phyloP scores from a whole-genome alignment of 2,113 vertebrate species.

The Marmota flaviventris region DNA sequence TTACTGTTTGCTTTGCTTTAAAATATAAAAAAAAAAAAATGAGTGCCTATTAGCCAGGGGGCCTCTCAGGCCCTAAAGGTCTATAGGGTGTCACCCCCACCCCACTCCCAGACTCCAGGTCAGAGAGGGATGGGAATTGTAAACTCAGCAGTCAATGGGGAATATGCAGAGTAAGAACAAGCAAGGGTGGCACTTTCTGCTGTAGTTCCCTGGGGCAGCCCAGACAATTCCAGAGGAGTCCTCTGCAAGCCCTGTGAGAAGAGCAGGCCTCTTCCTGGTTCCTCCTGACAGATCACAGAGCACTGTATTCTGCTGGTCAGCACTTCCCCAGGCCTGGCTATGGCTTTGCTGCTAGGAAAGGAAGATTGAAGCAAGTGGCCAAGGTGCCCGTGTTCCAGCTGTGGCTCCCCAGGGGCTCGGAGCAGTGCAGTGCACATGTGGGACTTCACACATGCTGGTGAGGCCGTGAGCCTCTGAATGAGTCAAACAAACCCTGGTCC shows the following conservation, averaged over 20 bases:
- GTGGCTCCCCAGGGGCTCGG: rapidly evolving
- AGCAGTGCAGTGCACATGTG: background rate
- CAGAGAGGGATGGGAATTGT: background rate
- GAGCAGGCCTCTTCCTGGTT: background rate
- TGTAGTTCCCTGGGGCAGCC: background rate
- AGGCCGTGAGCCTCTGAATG: rapidly evolving
- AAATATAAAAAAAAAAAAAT: background rate
- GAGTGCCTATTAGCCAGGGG: constrained; percentile 57
- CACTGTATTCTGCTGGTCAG: background rate
- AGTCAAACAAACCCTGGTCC: background rate
- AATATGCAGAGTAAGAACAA: background rate
- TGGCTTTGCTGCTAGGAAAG: background rate
- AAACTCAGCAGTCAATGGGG: rapidly evolving
- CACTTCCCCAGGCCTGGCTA: rapidly evolving
- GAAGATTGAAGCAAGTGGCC: background rate
- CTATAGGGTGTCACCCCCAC: background rate
- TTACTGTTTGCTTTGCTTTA: constrained; percentile 81
- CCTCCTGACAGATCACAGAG: rapidly evolving
- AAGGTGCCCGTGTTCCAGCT: background rate
- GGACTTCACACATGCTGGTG: background rate
- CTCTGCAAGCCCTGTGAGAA: background rate
- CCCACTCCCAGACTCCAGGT: constrained; percentile 63
- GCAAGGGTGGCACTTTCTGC: background rate
- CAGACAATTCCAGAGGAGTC: background rate
- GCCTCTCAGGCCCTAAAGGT: background rate